Evolutionary conservation across 92 coral and sea anemone species (phyloP), one percentile per base, ranked within the genome.

Genomic region (Bergia sp.): DNA sequence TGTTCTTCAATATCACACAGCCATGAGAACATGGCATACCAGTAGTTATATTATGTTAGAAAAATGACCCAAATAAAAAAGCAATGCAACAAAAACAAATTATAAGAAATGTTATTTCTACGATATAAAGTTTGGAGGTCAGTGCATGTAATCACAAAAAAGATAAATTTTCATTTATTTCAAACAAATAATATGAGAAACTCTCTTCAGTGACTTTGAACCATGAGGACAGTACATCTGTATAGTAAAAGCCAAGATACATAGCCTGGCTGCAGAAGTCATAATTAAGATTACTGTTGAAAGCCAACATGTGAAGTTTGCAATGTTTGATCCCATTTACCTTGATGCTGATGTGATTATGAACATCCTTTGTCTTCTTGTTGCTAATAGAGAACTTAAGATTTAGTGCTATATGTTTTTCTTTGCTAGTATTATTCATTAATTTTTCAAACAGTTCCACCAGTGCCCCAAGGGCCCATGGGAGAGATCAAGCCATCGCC

Each of bases 401-500:
- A 37, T 5, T 64, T 82, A 37, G 50, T 3, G 10, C 42, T n/a
- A 57, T 43, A 39, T 15, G 16, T 0, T 1, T 36, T 3, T 0
- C 3, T 6, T 38, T 47, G 20, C 76, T 86, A 45, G 7, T 47
- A 53, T n/a, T n/a, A n/a, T n/a, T 77, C 13, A 13, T 72, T 8
- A 0, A 37, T 67, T 4, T 42, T 3, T n/a, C 29, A 21, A n/a
- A 15, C 75, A 97, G 99, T 93, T 89, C 99, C 99, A 80, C 92
- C 93, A 77, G 67, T 95, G 65, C 99, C 99, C 20, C 96, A 89
- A 3, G 93, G 80, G 65, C 99, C 99, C 73, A 82, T 97, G 37
- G 93, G 90, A 84, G 95, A 91, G 72, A 88, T 92, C 64, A 94
- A 81, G 49, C 96, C 96, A 41, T 93, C 96, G 5, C 93, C 95